Base-by-base conservation (phyloP, 2,113 vertebrate genomes). In the Xenopus tropicalis region DNA sequence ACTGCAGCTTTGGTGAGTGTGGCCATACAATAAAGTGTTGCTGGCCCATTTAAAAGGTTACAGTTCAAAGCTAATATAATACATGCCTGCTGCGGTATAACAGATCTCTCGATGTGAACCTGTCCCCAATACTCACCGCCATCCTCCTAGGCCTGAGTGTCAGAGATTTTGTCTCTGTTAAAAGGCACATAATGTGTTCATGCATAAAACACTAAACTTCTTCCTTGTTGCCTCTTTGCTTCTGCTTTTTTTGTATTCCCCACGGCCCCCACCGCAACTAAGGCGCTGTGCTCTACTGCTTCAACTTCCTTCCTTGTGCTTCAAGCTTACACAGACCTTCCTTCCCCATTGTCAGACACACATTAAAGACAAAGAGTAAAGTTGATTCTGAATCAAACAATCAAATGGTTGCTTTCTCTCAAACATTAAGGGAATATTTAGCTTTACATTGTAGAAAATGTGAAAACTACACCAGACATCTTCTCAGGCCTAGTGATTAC, bases 171-270 rank as follows among this genome's bases (percentile, higher is more conserved):
- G 4, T 57, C 54, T 57, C 54, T 20, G 17, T 48, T 59, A 24
- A 59, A 54, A 54, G 52, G n/a, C 23, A 61, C 66, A 69, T 69
- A 16, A 46, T 72, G 19, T 44, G 37, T 65, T 21, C 43, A 24
- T 67, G 59, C 58, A 75, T 66, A 75, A 75, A 69, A 44, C 66
- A 21, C 43, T 52, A 11, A 51, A 54, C 62, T 52, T 42, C 65
- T 69, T 75, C 73, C 73, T 75, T 46, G 58, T 69, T 43, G 20
- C 43, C 20, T 54, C 14, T 64, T 44, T 66, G 62, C 71, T 75
- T 75, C 73, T 75, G 73, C 73, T 75, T 75, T 75, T 72, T 75
- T 62, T 23, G 9, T n/a, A 57, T 44, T 56, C 67, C 61, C n/a
- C 58, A n/a, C 21, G 42, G 17, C 66, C 66, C 72, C 73, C 73